phyloP scores from a whole-genome alignment of 1,140 invertebrate species.

The Drosophila ficusphila region DNA sequence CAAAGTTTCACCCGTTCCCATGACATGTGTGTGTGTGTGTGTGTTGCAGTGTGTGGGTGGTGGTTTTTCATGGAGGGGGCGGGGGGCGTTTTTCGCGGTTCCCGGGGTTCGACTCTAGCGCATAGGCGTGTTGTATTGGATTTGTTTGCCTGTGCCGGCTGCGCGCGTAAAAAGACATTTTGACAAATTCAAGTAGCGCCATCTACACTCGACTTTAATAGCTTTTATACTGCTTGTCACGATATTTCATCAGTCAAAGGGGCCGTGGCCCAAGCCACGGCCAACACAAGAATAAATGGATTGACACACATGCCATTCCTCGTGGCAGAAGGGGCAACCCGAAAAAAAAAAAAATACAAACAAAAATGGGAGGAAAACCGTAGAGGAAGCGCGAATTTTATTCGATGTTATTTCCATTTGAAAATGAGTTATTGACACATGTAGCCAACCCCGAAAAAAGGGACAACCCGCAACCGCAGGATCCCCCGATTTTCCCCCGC shows the following conservation, averaged over 20 bases:
- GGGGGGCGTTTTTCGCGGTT: slow-evolving; percentile 1
- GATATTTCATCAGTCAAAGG: slow-evolving; percentile 83
- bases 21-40: slow-evolving; percentile 31
- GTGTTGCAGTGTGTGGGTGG: slow-evolving; percentile 1
- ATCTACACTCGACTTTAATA: slow-evolving; percentile 82
- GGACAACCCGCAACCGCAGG: slow-evolving; percentile 37
- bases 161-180: slow-evolving; percentile 82
- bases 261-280: slow-evolving; percentile 27
- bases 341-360: neutral
- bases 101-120: slow-evolving; percentile 16
- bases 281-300: slow-evolving; percentile 43
- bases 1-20: slow-evolving; percentile 81
- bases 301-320: slow-evolving; percentile 58
- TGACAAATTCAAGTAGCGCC: slow-evolving; percentile 84
- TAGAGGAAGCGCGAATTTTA: slow-evolving; percentile 72
- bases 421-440: slow-evolving; percentile 78
- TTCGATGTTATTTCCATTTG: slow-evolving; percentile 81
- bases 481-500: neutral
- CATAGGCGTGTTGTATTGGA: slow-evolving; percentile 42
- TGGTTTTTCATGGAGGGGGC: neutral
- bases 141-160: slow-evolving; percentile 31
- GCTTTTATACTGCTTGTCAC: slow-evolving; percentile 82
- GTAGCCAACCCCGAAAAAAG: slow-evolving; percentile 61
- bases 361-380: slow-evolving; percentile 31
- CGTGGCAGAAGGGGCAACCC: neutral